phyloP scores from a whole-genome alignment of 1,140 invertebrate species.

The Elysia chlorotica region DNA sequence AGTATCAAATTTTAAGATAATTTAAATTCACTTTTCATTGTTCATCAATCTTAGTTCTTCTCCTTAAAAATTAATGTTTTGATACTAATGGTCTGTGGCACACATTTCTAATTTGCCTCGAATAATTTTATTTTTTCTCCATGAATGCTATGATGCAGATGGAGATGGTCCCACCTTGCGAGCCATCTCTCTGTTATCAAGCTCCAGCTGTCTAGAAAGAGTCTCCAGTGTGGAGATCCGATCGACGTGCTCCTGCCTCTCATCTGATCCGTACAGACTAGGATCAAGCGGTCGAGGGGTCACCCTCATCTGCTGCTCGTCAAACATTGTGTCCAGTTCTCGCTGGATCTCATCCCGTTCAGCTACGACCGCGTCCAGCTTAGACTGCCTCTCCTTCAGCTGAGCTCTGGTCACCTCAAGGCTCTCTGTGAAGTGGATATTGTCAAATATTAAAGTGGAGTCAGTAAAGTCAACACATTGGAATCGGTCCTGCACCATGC shows the following conservation, averaged over 20 bases:
- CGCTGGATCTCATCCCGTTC: conserved; percentile 32
- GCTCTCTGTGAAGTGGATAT: background rate
- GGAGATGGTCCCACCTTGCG: conserved; percentile 49
- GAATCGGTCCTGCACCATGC: no score
- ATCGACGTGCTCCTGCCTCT: conserved; percentile 43
- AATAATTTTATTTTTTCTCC: no score
- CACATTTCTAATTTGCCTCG: no score
- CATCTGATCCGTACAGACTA: conserved; percentile 33
- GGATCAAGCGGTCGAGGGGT: conserved; percentile 28
- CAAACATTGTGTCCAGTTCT: conserved; percentile 33
- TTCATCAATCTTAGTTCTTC: no score
- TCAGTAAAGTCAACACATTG: no score
- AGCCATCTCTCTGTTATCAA: conserved; percentile 51
- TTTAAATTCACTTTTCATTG: no score
- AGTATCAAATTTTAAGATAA: no score
- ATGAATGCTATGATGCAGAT: no score
- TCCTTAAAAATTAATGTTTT: no score
- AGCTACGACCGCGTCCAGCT: conserved; percentile 17
- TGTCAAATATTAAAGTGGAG: no score
- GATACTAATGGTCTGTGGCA: no score
- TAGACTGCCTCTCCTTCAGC: conserved; percentile 26
- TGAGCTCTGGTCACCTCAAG: conserved; percentile 10
- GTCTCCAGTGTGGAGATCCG: conserved; percentile 43
- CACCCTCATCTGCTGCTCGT: conserved; percentile 36
- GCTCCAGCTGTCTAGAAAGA: conserved; percentile 43